phyloP scores from a whole-genome alignment of 1,140 invertebrate genomes.

The Panulirus ornatus region DNA sequence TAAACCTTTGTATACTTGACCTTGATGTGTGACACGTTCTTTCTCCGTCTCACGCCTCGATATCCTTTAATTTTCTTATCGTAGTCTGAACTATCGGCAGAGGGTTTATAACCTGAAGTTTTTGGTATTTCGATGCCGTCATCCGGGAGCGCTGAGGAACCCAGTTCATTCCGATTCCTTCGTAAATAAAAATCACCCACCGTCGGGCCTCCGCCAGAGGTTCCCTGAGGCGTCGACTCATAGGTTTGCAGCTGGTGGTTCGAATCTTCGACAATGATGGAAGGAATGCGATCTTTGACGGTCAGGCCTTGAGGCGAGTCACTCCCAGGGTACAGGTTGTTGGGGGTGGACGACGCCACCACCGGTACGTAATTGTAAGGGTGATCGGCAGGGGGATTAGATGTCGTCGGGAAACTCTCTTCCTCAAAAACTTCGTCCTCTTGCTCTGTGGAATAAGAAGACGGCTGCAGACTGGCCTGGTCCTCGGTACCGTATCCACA shows the following conservation, averaged over 20 bases:
- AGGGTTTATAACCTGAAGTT: too few species aligned
- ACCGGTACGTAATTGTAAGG: background rate
- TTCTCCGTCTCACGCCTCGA: background rate
- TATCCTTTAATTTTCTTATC: conserved; percentile 2
- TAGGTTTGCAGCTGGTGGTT: background rate
- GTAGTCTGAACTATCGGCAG: background rate
- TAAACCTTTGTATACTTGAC: conserved; percentile 70
- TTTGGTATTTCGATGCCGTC: too few species aligned
- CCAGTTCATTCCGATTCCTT: too few species aligned
- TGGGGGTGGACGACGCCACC: too few species aligned
- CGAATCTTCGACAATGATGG: background rate
- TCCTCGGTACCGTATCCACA: too few species aligned
- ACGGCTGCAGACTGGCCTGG: background rate
- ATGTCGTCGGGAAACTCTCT: background rate
- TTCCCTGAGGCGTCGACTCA: background rate
- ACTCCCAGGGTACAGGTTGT: too few species aligned
- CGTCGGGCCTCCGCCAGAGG: too few species aligned
- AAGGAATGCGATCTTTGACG: background rate
- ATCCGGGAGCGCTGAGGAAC: too few species aligned
- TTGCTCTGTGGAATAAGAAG: background rate
- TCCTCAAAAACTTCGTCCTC: background rate
- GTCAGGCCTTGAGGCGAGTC: background rate
- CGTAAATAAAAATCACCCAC: too few species aligned
- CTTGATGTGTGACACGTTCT: conserved; percentile 19
- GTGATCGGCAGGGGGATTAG: background rate